Evolutionary conservation across 2,113 vertebrate genomes (phyloP), one percentile per base, ranked within the genome.

Genomic region (Syrmaticus mikado): DNA sequence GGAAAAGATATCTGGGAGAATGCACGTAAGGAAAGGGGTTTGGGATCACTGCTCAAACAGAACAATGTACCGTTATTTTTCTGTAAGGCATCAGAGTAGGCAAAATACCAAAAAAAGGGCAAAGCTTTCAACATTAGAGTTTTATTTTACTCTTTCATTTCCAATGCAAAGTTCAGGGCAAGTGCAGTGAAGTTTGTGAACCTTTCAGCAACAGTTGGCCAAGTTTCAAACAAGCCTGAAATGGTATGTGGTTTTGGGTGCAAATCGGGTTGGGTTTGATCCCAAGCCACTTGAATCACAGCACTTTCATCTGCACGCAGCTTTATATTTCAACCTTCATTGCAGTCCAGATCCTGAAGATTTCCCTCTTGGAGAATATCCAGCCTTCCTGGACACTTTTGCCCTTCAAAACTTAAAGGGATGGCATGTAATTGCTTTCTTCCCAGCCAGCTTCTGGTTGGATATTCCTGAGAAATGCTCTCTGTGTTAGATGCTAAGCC

Each of bases 61-160:
- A 40, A 40, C 1, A 79, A 38, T 43, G 15, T 34, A 43, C 3
- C 3, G 1, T 38, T 71, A 12, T 2, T 71, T 22, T 82, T 38
- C 82, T 72, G 8, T 52, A 82, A 82, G 58, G 5, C 20, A 43
- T 65, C n/a, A 22, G 2, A 68, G 24, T 57, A 22, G 81, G 30
- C 46, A 92, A 78, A 86, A 86, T 30, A 1, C 46, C 48, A 38
- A 45, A 40, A 27, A 40, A 62, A 46, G 78, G 48, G 48, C 36
- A 92, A 41, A 92, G 36, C 22, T 8, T 84, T 71, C 25, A 64
- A 3, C 25, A 53, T 90, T 14, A 10, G 82, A 43, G 43, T 78
- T 93, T 87, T 92, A 65, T 85, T 94, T 96, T 84, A 81, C 27
- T n/a, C 91, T 79, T 82, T 68, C 12, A 80, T 79, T 87, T 92